These are phyloP conservation scores for Astyanax mexicanus DNA, from an alignment of 2,797 vertebrate species.

Conservation along the genomic window DNA sequence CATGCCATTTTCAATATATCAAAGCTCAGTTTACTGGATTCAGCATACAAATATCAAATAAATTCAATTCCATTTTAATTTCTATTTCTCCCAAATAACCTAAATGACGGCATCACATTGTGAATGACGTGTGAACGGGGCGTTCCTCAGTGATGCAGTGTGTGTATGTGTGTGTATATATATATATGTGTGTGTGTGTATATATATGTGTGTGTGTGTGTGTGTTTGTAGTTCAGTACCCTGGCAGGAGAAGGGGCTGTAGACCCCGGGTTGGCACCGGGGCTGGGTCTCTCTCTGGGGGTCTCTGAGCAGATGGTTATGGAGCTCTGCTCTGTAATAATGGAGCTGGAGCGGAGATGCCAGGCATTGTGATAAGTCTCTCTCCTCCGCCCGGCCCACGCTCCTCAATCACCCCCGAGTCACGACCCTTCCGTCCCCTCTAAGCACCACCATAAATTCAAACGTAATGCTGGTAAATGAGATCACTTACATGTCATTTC, in stretches of 20 bases:
- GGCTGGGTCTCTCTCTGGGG: conserved; percentile 42
- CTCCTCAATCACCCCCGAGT: conserved; percentile 68
- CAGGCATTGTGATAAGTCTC: conserved; percentile 50
- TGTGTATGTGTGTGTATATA: too few species aligned
- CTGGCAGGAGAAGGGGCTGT: conserved; percentile 29
- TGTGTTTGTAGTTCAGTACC: conserved; percentile 1
- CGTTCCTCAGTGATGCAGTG: too few species aligned
- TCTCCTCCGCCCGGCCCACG: conserved; percentile 65
- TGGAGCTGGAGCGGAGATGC: conserved; percentile 51
- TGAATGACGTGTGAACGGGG: too few species aligned
- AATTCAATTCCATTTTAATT: too few species aligned
- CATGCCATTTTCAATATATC: too few species aligned
- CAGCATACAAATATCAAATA: too few species aligned
- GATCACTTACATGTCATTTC: conserved; percentile 85
- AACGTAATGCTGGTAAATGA: conserved; percentile 83
- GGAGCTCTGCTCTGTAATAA: conserved; percentile 51
- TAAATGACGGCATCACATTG: too few species aligned
- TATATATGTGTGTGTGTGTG: conserved; percentile 23
- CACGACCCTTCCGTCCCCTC: conserved; percentile 78
- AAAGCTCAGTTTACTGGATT: too few species aligned
- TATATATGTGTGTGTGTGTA: conserved; percentile 11
- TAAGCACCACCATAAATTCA: conserved; percentile 85
- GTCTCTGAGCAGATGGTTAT: conserved; percentile 55
- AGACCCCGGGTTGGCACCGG: conserved; percentile 42
- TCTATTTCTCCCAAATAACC: too few species aligned